Evolutionary conservation across 2,797 vertebrate species (phyloP), one percentile per base, ranked within the genome.

Genomic region (Kryptopterus vitreolus): DNA sequence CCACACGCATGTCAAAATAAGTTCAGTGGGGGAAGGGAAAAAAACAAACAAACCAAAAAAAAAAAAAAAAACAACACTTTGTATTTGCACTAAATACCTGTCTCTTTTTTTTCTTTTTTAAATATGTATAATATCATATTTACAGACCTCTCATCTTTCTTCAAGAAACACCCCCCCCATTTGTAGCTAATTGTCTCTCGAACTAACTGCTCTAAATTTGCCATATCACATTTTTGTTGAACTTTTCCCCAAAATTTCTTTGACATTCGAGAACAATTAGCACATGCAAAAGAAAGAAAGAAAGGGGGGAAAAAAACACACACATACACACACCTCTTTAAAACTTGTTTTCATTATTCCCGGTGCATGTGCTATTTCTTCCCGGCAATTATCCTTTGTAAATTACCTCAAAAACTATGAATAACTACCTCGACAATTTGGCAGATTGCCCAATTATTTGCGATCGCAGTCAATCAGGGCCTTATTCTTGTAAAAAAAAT

Each of bases 401-500:
- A 31, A 50, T 70, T 9, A 70, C 46, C 9, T 50, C 43, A 50
- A 50, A 50, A 69, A 69, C n/a, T 18, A 15, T 11, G 13, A 69
- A n/a, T 69, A 69, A 69, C 43, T 69, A 69, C 66, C 24, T 50
- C 24, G 7, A 50, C 66, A 70, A 70, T 70, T 70, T 29, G 20
- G 66, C 15, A 70, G 46, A 70, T 70, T 70, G 66, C 15, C 8
- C 66, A 70, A 20, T 70, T 70, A 70, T 70, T 70, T 70, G 16
- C 3, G 46, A 70, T 50, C 24, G 50, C 16, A 24, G 24, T 50
- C 66, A 70, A 70, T 70, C 66, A 70, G 24, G 46, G 66, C 7
- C 46, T 70, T 50, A 70, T 70, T 70, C 66, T 70, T 70, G 3
- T 24, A 70, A 69, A 70, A 70, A 69, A 70, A 70, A 43, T 43